Percentiles rank a stretch among this genome's conserved stretches.
Conservation (phyloP, 1,140 invertebrate genomes). For the Archivesica marissinica region DNA sequence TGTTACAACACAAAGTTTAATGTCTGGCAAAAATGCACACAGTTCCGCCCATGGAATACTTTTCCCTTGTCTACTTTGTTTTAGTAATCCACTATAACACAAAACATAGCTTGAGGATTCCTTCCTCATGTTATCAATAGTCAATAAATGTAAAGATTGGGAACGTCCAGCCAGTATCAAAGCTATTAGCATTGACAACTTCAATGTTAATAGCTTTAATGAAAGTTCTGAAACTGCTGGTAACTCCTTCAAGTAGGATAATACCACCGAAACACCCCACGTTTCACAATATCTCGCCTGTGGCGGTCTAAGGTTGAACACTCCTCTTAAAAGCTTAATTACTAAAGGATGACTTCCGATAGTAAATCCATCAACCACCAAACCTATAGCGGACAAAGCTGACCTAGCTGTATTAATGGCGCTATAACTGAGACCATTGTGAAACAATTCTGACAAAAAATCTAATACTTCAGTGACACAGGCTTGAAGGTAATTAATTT, state of each 20-base stretch:
- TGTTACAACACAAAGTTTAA: slow-evolving; percentile 24
- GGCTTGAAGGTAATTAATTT: slow-evolving; percentile 43
- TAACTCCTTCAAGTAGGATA: slow-evolving; percentile 38
- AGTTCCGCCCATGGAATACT: not conserved
- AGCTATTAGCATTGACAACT: slow-evolving; percentile 25
- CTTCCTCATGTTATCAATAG: slow-evolving; percentile 10
- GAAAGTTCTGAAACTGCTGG: not conserved
- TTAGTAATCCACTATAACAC: slow-evolving; percentile 29
- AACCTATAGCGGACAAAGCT: slow-evolving; percentile 26
- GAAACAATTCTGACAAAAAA: slow-evolving; percentile 1
- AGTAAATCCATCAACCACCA: not conserved
- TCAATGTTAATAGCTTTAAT: slow-evolving; percentile 38
- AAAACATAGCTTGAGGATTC: not conserved
- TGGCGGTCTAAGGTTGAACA: slow-evolving; percentile 57
- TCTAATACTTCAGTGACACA: slow-evolving; percentile 21
- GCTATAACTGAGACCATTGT: not conserved
- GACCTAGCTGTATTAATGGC: not conserved
- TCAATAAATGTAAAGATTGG: slow-evolving; percentile 29
- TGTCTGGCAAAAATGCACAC: not conserved
- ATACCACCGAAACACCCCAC: slow-evolving; percentile 50
- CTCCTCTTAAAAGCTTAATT: slow-evolving; percentile 50
- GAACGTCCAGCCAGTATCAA: slow-evolving; percentile 22
- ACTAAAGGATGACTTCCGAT: slow-evolving; percentile 50
- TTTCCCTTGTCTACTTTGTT: slow-evolving; percentile 27
- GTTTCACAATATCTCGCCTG: slow-evolving; percentile 50